Evolutionary conservation across 2,113 vertebrate genomes (phyloP).

Genomic region (Tachysurus fulvidraco): DNA sequence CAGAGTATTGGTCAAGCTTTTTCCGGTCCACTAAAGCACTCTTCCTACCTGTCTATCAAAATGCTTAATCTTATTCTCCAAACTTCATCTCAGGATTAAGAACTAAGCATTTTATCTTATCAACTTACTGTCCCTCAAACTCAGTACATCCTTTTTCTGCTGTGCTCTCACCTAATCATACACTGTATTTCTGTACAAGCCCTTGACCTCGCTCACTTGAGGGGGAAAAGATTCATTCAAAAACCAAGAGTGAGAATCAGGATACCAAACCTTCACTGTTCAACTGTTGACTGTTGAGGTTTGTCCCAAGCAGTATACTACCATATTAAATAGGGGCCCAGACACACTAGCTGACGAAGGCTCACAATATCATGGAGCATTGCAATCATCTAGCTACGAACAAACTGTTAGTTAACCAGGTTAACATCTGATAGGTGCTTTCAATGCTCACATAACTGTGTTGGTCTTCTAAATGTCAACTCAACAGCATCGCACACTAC

Average conservation of each 20-base stretch:
- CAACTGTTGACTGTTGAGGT: no score
- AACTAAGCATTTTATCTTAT: constrained; percentile 62
- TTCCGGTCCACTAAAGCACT: constrained; percentile 23
- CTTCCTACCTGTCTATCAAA: constrained; percentile 60
- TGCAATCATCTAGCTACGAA: no score
- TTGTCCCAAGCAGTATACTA: no score
- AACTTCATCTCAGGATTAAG: constrained; percentile 54
- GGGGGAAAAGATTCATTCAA: background rate
- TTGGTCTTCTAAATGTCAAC: no score
- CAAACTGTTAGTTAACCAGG: no score
- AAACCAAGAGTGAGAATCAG: background rate
- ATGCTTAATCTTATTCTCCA: constrained; percentile 63
- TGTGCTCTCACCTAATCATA: background rate
- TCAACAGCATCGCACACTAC: no score
- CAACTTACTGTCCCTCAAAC: constrained; percentile 48
- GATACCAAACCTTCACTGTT: no score
- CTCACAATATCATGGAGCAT: no score
- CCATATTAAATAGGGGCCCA: no score
- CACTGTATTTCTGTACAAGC: background rate
- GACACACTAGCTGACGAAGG: no score
- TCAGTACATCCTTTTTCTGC: background rate
- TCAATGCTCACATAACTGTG: no score
- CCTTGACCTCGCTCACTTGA: background rate
- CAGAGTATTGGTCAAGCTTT: background rate
- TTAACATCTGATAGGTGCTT: no score